A percentile compares a stretch with the other conserved stretches of the same genome.
Conservation (phyloP, 1,140 invertebrate species). For the Babylonia areolata region DNA sequence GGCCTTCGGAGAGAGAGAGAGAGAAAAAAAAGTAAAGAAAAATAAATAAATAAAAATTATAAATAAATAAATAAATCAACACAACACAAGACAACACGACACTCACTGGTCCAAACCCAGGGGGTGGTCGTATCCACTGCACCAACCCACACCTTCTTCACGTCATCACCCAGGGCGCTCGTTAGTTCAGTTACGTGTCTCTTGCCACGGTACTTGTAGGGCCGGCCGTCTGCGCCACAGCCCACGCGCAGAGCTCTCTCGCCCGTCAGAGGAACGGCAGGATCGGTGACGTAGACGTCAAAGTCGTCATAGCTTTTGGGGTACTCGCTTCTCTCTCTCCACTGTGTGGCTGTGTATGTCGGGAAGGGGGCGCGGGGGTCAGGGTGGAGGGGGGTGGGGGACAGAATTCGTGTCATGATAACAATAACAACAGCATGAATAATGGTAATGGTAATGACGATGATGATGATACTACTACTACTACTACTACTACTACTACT, state of each 20-base stretch:
- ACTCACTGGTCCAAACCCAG: constrained; percentile 26
- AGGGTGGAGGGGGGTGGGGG: no score
- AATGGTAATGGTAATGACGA: no score
- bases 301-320: constrained; percentile 25
- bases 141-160: constrained; percentile 14
- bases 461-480: no score
- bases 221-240: constrained; percentile 15
- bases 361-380: no score
- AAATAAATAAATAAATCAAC: no score
- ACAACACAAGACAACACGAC: no score
- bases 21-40: background rate
- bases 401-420: no score
- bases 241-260: background rate
- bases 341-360: background rate
- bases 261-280: constrained; percentile 8
- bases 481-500: no score
- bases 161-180: background rate
- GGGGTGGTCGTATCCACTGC: constrained; percentile 31
- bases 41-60: no score
- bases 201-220: constrained; percentile 30
- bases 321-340: constrained; percentile 29
- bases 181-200: constrained; percentile 12
- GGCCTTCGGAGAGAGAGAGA: no score
- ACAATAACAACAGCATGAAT: no score
- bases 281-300: constrained; percentile 28